phyloP scores from a whole-genome alignment of 2,797 vertebrate genomes.

The Bufotes viridis region DNA sequence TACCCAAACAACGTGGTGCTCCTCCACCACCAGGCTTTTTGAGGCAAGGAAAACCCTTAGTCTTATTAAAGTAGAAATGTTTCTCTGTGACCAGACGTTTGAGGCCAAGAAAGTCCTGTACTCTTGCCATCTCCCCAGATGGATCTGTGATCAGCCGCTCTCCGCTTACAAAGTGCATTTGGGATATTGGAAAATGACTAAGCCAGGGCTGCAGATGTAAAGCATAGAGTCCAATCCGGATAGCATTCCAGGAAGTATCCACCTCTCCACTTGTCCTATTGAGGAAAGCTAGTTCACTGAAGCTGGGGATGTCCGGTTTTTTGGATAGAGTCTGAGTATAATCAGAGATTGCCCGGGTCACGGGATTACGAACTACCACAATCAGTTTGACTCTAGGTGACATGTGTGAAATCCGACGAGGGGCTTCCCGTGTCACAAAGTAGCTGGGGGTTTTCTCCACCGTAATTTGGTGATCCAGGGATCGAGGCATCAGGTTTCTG shows the following conservation, averaged over 20 bases:
- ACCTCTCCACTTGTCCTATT: constrained; percentile 88
- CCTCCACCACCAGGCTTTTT: constrained; percentile 88
- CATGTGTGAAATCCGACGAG: constrained; percentile 89
- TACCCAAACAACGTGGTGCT: constrained; percentile 91
- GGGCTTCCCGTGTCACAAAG: constrained; percentile 92
- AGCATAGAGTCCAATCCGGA: constrained; percentile 94
- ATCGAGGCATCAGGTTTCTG: constrained; percentile 94
- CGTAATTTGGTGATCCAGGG: constrained; percentile 91
- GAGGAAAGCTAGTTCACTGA: constrained; percentile 92
- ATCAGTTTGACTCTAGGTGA: constrained; percentile 91
- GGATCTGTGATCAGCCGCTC: constrained; percentile 94
- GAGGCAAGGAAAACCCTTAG: constrained; percentile 97
- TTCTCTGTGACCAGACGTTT: constrained; percentile 92
- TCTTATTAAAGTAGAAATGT: constrained; percentile 99
- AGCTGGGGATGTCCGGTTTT: constrained; percentile 93
- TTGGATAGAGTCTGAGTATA: constrained; percentile 97
- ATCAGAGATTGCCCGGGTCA: constrained; percentile 95
- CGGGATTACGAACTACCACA: constrained; percentile 94
- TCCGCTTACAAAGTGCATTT: constrained; percentile 96
- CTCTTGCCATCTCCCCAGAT: constrained; percentile 90
- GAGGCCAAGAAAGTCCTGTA: constrained; percentile 96
- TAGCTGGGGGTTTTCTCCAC: constrained; percentile 98
- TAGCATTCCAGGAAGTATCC: constrained; percentile 93
- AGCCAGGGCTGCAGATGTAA: constrained; percentile 95
- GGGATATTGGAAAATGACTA: constrained; percentile 89